phyloP scores from a whole-genome alignment of 2,888 invertebrate species.

The Amaurobius ferox region DNA sequence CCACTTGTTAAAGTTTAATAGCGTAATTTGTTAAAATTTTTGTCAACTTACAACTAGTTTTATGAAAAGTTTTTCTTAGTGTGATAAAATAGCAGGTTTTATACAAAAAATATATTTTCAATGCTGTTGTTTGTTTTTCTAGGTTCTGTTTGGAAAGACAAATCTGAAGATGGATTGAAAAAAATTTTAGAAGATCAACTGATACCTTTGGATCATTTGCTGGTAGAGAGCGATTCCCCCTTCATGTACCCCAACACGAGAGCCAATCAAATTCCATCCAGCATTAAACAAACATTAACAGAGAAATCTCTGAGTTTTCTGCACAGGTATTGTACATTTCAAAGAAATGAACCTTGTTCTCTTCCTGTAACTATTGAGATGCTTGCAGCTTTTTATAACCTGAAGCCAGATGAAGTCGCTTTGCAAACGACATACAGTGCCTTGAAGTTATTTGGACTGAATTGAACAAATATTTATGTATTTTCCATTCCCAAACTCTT shows the following conservation, averaged over 20 bases:
- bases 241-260: conserved; percentile 97
- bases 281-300: conserved; percentile 91
- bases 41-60: no score
- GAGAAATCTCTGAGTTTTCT: conserved; percentile 89
- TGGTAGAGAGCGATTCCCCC: conserved; percentile 95
- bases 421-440: conserved; percentile 94
- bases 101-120: no score
- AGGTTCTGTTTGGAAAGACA: conserved; percentile 93
- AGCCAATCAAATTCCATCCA: conserved; percentile 91
- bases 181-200: conserved; percentile 87
- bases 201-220: conserved; percentile 88
- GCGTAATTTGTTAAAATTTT: no score
- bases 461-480: conserved; percentile 11
- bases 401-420: conserved; percentile 92
- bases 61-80: no score
- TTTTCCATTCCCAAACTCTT: no score
- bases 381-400: conserved; percentile 93
- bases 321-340: conserved; percentile 94
- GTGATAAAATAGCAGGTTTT: no score
- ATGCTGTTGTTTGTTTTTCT: conserved; percentile 74
- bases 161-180: conserved; percentile 92
- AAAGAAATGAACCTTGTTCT: conserved; percentile 96
- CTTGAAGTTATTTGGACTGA: conserved; percentile 84
- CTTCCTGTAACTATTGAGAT: conserved; percentile 94
- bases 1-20: no score